Conservation (phyloP, 1,140 invertebrate genomes). For the Drosophila neocordata region DNA sequence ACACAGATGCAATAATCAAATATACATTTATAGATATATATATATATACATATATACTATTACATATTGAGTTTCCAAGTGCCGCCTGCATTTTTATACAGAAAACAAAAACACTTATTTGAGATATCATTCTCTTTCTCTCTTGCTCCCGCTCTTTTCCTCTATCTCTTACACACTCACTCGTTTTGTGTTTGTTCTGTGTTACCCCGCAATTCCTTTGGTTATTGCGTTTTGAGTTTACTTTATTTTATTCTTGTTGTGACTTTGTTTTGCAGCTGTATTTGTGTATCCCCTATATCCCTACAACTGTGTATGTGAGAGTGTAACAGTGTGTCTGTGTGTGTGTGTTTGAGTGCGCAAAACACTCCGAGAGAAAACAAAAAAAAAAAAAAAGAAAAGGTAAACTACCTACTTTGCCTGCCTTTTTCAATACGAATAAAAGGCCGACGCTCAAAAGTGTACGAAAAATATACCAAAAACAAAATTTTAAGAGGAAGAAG, state of each 20-base stretch:
- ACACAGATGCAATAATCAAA: neutral
- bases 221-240: constrained; percentile 26
- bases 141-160: too few relatives aligned
- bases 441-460: constrained; percentile 69
- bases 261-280: constrained; percentile 40
- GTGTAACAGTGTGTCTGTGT: constrained; percentile 32
- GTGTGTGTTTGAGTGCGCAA: constrained; percentile 50
- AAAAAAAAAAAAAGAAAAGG: constrained; percentile 35
- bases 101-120: neutral
- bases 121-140: neutral
- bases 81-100: constrained; percentile 55
- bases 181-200: constrained; percentile 41
- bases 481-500: neutral
- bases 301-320: constrained; percentile 20
- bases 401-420: constrained; percentile 78
- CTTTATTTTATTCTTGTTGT: constrained; percentile 32
- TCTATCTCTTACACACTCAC: constrained; percentile 8
- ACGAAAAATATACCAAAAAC: constrained; percentile 70
- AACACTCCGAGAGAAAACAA: constrained; percentile 32
- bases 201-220: constrained; percentile 25
- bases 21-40: neutral
- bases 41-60: constrained; percentile 14
- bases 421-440: constrained; percentile 41
- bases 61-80: constrained; percentile 26
- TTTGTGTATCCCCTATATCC: constrained; percentile 8